Evolutionary conservation across 1,140 invertebrate species (phyloP), one percentile per base, ranked within the genome.

Genomic region (Cephus cinctus): DNA sequence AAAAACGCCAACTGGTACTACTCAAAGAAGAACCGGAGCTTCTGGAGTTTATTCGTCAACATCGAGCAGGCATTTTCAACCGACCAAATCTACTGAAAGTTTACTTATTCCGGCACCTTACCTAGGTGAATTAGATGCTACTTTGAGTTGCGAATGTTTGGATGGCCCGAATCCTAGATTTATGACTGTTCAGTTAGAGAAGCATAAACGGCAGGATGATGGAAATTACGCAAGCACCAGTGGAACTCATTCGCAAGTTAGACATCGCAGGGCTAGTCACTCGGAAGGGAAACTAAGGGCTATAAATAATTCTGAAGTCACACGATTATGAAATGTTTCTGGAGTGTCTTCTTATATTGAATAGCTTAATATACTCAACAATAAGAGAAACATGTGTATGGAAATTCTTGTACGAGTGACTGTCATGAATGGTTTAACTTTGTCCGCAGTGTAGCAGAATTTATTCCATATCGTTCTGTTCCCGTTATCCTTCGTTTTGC

Each of bases 31-130:
- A 51, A 61, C 54, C 61, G 70, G 60, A 4, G 67, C 62, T 45
- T 66, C 73, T 55, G 61, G 75, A 54, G 57, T 78, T 47, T 71
- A 80, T 52, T 67, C 76, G 50, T 73, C 43, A 74, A 73, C 45
- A 61, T 78, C 59, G 62, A 66, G 60, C 61, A 69, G 65, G 59
- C 83, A 78, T 58, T 81, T 74, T 61, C 82, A 77, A 60, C 78
- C 83, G 3, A 88, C 84, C 2, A 90, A 90, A 68, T 90, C 88
- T 2, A 89, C 87, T 0, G 88, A 90, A 65, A 88, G 84, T 59
- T 71, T 90, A 9, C 71, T 90, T 11, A 80, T 85, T 3, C 80
- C 83, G 1, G 76, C 82, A 32, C 77, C 76, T 21, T 82, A 80
- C 20, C 83, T 83, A 0, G 36, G 2, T 3, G 83, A 86, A 50